Evolutionary conservation across 2,888 invertebrate species (phyloP).

Genomic region (Andricus curvator): DNA sequence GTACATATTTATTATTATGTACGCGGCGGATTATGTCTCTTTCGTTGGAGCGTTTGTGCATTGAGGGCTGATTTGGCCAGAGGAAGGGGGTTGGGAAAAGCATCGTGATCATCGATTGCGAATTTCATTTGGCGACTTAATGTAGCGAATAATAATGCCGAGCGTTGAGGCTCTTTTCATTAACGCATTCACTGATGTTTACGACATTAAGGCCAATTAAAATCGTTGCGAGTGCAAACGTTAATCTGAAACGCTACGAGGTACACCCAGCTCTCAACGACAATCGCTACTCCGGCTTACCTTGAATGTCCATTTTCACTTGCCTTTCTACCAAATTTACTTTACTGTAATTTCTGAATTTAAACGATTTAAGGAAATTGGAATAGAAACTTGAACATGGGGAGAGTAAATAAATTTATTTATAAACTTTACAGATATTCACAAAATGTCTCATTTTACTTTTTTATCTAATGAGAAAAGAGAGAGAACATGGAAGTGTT

Average conservation of each 20-base stretch:
- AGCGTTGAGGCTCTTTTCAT: constrained; percentile 72
- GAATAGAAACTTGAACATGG: not conserved
- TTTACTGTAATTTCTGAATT: constrained; percentile 11
- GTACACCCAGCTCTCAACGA: constrained; percentile 48
- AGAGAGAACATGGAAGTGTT: too few relatives aligned
- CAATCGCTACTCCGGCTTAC: constrained; percentile 27
- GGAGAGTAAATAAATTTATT: not conserved
- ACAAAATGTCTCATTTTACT: too few relatives aligned
- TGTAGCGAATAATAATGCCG: constrained; percentile 73
- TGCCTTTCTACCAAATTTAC: constrained; percentile 21
- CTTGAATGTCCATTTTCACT: constrained; percentile 23
- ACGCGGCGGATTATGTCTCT: constrained; percentile 69
- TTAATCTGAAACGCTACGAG: constrained; percentile 59
- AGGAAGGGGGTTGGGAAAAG: constrained; percentile 49
- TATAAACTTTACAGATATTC: too few relatives aligned
- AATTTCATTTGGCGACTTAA: constrained; percentile 76
- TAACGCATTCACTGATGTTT: constrained; percentile 66
- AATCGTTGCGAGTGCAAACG: constrained; percentile 63
- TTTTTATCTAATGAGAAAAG: too few relatives aligned
- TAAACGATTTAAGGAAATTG: constrained; percentile 20
- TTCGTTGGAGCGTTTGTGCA: constrained; percentile 54
- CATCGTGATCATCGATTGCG: constrained; percentile 70
- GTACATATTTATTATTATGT: constrained; percentile 68
- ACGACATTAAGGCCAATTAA: constrained; percentile 73
- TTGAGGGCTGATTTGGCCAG: constrained; percentile 45